Evolutionary conservation across 92 coral and sea anemone genomes (phyloP).

Genomic region (Metridium senile): DNA sequence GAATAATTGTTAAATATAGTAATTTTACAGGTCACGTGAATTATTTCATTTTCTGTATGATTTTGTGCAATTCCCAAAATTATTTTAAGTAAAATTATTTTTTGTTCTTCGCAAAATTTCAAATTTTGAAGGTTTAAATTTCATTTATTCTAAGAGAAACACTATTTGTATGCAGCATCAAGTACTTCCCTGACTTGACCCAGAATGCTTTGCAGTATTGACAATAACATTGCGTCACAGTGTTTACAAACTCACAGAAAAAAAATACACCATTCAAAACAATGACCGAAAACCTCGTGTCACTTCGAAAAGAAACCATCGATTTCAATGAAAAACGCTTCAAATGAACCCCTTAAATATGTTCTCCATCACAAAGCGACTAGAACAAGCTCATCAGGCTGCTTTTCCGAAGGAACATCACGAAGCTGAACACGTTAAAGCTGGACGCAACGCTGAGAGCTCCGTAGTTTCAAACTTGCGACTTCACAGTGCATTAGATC

Average conservation of each 20-base stretch:
- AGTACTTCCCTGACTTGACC: no score
- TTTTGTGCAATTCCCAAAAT: no score
- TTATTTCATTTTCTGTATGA: no score
- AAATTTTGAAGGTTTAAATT: no score
- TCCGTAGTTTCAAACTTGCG: conserved; percentile 74
- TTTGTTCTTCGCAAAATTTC: no score
- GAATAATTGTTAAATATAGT: no score
- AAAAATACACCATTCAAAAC: conserved; percentile 16
- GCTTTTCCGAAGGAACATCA: conserved; percentile 86
- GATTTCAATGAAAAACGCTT: background rate
- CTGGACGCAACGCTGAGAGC: conserved; percentile 92
- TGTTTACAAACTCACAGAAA: conserved; percentile 56
- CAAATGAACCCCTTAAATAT: conserved; percentile 31
- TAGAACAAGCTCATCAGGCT: conserved; percentile 90
- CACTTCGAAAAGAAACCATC: background rate
- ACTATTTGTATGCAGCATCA: no score
- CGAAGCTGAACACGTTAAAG: conserved; percentile 82
- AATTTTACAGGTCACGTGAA: no score
- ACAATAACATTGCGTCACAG: conserved; percentile 79
- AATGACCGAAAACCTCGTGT: conserved; percentile 8
- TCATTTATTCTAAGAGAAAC: no score
- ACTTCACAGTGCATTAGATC: conserved; percentile 65
- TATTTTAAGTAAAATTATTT: no score
- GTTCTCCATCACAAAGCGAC: conserved; percentile 84
- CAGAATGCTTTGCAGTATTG: conserved; percentile 44